These are phyloP conservation scores for Cosmia trapezina DNA, from an alignment of 2,888 invertebrate genomes.

Conservation along the genomic window DNA sequence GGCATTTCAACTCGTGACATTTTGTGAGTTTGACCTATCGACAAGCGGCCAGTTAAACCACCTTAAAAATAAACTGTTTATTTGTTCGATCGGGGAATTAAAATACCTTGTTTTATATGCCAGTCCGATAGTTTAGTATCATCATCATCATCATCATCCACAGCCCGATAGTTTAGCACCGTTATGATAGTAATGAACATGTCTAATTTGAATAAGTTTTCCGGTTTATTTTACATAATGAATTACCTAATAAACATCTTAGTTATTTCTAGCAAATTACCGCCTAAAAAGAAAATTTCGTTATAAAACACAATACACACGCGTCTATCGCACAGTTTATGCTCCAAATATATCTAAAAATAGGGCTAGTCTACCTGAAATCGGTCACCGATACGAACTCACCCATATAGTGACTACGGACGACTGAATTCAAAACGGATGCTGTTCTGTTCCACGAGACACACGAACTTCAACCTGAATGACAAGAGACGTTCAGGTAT, in stretches of 20 bases:
- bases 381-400: slow-evolving; percentile 73
- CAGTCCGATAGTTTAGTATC: slow-evolving; percentile 13
- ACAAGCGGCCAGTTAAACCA: slow-evolving; percentile 39
- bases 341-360: slow-evolving; percentile 66
- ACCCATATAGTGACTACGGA: slow-evolving; percentile 79
- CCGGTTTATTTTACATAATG: slow-evolving; percentile 31
- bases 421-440: slow-evolving; percentile 74
- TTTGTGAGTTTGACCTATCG: slow-evolving; percentile 54
- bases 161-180: slow-evolving; percentile 30
- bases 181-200: slow-evolving; percentile 36
- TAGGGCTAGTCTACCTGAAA: slow-evolving; percentile 63
- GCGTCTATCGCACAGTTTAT: slow-evolving; percentile 43
- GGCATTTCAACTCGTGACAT: slow-evolving; percentile 51
- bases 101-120: slow-evolving; percentile 26
- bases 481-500: slow-evolving; percentile 72
- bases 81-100: slow-evolving; percentile 37
- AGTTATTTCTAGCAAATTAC: neutral
- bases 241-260: neutral
- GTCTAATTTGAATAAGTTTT: slow-evolving; percentile 43
- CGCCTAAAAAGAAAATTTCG: slow-evolving; percentile 18
- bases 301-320: slow-evolving; percentile 37
- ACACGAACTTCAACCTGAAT: slow-evolving; percentile 71
- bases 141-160: no score
- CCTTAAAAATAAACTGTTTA: slow-evolving; percentile 48
- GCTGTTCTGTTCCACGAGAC: slow-evolving; percentile 69